These are phyloP conservation scores for Zalophus californianus DNA, from an alignment of 2,797 vertebrate species.

Conservation along the genomic window DNA sequence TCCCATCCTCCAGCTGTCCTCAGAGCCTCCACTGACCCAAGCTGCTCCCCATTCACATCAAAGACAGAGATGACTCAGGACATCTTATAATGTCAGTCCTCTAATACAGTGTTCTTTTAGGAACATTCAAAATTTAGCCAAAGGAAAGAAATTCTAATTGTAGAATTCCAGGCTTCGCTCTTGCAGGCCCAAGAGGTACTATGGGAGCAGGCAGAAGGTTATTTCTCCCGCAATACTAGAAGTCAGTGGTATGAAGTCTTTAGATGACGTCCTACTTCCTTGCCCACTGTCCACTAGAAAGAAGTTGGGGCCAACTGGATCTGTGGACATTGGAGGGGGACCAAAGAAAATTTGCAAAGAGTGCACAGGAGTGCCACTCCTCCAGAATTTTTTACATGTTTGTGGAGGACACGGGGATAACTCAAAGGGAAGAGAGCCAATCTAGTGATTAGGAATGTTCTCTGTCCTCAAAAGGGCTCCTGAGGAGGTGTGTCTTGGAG, in stretches of 20 bases:
- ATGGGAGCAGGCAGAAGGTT: not conserved
- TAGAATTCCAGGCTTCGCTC: not conserved
- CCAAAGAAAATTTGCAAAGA: not conserved
- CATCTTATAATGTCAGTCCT: not conserved
- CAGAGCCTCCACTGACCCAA: not conserved
- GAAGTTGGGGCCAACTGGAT: not conserved
- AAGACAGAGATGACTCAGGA: not conserved
- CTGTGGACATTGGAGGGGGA: not conserved
- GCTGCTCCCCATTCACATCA: not conserved
- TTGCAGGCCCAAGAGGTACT: not conserved
- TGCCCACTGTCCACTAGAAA: not conserved
- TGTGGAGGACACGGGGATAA: not conserved
- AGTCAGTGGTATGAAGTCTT: not conserved
- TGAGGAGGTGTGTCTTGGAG: not conserved
- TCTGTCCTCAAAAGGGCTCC: not conserved
- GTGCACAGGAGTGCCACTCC: not conserved
- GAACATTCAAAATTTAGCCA: slow-evolving; percentile 38
- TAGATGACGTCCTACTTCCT: not conserved
- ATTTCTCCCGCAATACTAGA: not conserved
- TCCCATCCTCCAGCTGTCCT: not conserved
- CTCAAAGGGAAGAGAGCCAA: not conserved
- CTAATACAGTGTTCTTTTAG: not conserved
- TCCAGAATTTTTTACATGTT: slow-evolving; percentile 50
- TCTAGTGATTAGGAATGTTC: not conserved
- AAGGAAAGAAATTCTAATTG: not conserved